Conservation (phyloP, 1,140 invertebrate genomes). For the Camponotus pennsylvanicus region DNA sequence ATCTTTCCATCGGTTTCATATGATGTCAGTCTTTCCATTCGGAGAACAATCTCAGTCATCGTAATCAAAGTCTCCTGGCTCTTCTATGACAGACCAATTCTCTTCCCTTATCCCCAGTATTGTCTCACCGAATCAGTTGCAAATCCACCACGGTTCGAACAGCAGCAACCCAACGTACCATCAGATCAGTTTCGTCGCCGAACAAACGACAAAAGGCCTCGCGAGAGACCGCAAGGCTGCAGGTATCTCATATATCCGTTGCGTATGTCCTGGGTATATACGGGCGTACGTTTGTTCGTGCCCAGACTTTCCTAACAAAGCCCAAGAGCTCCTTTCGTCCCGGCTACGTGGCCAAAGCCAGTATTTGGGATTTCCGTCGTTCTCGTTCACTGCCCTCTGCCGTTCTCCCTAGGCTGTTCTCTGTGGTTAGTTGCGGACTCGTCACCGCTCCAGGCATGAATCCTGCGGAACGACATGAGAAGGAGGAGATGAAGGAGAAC, state of each 20-base stretch:
- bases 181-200: constrained; percentile 44
- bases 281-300: constrained; percentile 31
- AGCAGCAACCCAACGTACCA: not conserved
- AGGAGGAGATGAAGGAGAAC: not conserved
- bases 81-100: constrained; percentile 11
- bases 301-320: constrained; percentile 62
- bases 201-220: constrained; percentile 58
- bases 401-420: not conserved
- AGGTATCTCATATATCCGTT: constrained; percentile 59
- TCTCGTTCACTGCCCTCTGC: constrained; percentile 1
- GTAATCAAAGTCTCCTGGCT: constrained; percentile 28
- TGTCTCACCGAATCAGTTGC: constrained; percentile 48
- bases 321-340: constrained; percentile 29
- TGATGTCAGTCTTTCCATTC: constrained; percentile 22
- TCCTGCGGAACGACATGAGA: constrained; percentile 43
- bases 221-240: constrained; percentile 48
- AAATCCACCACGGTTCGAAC: constrained; percentile 4
- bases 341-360: constrained; percentile 60
- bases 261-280: constrained; percentile 46
- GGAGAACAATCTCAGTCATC: constrained; percentile 9
- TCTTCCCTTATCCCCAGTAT: constrained; percentile 36
- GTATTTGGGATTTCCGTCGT: constrained; percentile 59
- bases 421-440: constrained; percentile 62
- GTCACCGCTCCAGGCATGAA: constrained; percentile 55
- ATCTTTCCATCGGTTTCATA: not conserved